phyloP scores from a whole-genome alignment of 2,888 invertebrate genomes.

The Heliconius charithonia region DNA sequence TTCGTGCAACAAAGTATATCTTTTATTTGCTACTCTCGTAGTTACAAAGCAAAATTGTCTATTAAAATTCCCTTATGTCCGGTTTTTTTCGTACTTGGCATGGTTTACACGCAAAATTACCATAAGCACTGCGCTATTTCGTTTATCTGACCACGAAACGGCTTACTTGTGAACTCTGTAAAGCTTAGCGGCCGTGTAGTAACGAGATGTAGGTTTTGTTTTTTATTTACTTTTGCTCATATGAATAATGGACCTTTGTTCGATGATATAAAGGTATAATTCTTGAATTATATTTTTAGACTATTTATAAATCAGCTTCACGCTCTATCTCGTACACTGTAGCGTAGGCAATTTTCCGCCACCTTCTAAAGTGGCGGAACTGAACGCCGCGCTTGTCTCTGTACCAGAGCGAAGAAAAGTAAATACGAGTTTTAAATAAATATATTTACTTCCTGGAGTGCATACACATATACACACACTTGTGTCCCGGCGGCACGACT shows the following conservation, averaged over 20 bases:
- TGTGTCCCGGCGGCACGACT: too few relatives aligned
- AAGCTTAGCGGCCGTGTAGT: slow-evolving; percentile 54
- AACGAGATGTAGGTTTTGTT: slow-evolving; percentile 12
- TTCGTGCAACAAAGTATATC: not conserved
- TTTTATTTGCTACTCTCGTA: not conserved
- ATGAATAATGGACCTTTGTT: not conserved
- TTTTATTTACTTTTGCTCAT: not conserved
- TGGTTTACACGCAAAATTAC: slow-evolving; percentile 53
- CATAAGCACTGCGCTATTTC: slow-evolving; percentile 67
- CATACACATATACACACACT: too few relatives aligned
- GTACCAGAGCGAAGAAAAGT: too few relatives aligned
- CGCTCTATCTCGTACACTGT: too few relatives aligned
- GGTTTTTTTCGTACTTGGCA: slow-evolving; percentile 32
- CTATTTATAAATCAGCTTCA: too few relatives aligned
- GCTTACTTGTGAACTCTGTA: slow-evolving; percentile 59
- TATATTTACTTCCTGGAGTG: too few relatives aligned
- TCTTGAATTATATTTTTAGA: not conserved
- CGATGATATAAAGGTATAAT: not conserved
- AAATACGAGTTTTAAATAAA: too few relatives aligned
- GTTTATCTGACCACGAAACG: slow-evolving; percentile 78
- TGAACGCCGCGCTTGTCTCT: too few relatives aligned
- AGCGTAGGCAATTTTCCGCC: too few relatives aligned
- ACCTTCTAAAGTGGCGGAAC: too few relatives aligned
- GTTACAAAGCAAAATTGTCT: not conserved
- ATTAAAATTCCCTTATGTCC: slow-evolving; percentile 11